Evolutionary conservation across 2,113 vertebrate species (phyloP).

Genomic region (Anseranas semipalmata): DNA sequence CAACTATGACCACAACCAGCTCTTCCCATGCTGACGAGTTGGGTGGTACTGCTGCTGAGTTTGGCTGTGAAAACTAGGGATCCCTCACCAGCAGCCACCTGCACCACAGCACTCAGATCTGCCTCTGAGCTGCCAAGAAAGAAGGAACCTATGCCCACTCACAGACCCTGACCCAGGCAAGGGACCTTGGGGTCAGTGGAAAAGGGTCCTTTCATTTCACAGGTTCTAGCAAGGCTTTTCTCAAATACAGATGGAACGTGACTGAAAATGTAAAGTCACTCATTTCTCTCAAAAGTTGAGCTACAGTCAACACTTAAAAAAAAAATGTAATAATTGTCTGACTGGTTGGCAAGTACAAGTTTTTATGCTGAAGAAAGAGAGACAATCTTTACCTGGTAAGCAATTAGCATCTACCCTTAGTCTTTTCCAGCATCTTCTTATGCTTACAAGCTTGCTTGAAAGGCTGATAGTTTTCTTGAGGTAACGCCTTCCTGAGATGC

Average conservation of each 20-base stretch:
- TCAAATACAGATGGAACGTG: not conserved
- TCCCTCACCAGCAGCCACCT: not conserved
- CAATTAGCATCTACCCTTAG: not conserved
- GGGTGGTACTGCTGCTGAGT: not conserved
- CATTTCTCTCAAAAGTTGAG: not conserved
- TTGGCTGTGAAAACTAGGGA: rapidly evolving
- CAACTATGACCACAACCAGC: rapidly evolving
- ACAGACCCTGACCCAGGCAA: not conserved
- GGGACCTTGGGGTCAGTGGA: too few relatives aligned
- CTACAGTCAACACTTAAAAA: not conserved
- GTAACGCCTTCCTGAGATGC: not conserved
- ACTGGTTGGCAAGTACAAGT: not conserved
- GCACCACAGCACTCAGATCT: rapidly evolving
- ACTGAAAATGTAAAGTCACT: not conserved
- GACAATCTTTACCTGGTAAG: not conserved
- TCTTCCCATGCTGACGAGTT: too few relatives aligned
- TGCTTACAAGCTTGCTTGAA: not conserved
- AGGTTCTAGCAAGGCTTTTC: not conserved
- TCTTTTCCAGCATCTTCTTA: not conserved
- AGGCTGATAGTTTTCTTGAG: not conserved
- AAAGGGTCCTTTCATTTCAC: not conserved
- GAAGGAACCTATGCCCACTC: rapidly evolving
- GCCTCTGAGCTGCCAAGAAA: not conserved
- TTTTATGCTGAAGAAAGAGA: not conserved
- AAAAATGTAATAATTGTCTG: too few relatives aligned